Percentiles rank a stretch among this genome's conserved stretches.
Conservation (phyloP, 2,113 vertebrate genomes). For the Rhegmatorhina hoffmannsi region DNA sequence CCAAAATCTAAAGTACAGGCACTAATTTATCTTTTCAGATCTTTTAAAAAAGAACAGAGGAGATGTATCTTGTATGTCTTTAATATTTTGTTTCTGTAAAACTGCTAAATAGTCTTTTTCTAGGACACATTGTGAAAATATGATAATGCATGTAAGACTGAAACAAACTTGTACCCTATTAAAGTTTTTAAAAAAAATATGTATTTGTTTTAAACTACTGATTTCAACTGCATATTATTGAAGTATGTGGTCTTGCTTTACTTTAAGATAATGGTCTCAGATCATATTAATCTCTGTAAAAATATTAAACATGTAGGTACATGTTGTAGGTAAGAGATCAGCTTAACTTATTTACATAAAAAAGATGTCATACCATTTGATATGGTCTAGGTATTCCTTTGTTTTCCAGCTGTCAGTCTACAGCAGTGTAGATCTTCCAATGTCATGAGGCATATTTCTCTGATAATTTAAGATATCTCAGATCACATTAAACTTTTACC, state of each 20-base stretch:
- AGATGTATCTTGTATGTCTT: accelerated
- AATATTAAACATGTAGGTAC: background rate
- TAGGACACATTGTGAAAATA: background rate
- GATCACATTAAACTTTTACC: background rate
- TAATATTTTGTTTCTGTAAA: background rate
- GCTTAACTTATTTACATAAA: background rate
- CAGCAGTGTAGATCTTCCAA: background rate
- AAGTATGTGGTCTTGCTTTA: background rate
- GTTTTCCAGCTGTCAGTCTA: background rate
- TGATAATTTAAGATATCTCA: background rate
- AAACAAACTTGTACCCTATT: background rate
- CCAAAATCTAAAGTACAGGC: background rate
- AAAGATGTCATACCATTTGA: background rate
- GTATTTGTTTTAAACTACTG: background rate
- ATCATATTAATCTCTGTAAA: background rate
- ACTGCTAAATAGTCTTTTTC: background rate
- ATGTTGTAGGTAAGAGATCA: background rate
- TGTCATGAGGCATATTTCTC: background rate
- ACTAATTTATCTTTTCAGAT: background rate
- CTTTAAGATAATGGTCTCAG: background rate
- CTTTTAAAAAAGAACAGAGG: background rate
- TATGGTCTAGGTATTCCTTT: background rate
- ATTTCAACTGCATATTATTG: background rate
- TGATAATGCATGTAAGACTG: background rate
- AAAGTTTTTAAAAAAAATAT: background rate